Evolutionary conservation across 2,888 invertebrate species (phyloP).

Genomic region (Hydropsyche betteni): DNA sequence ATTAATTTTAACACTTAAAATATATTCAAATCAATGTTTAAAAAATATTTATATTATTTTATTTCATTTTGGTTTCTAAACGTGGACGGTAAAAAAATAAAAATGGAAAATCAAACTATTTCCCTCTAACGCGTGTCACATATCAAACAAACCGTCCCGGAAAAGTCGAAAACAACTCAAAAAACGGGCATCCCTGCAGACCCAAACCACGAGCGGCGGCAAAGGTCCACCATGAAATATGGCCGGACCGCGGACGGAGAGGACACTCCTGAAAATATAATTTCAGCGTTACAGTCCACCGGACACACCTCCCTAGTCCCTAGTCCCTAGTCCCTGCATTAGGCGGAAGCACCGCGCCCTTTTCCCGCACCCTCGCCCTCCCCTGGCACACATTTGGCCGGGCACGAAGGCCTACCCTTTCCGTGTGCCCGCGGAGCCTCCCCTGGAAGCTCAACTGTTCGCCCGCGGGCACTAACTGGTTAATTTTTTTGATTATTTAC

Average conservation of each 20-base stretch:
- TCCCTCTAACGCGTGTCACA: no score
- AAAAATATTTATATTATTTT: no score
- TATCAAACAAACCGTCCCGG: no score
- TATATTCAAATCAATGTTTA: no score
- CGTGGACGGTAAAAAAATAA: no score
- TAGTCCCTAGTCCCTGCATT: constrained; percentile 14
- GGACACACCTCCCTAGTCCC: constrained; percentile 5
- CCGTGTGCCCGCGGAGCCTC: neutral
- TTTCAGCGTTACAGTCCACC: constrained; percentile 40
- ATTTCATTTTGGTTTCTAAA: no score
- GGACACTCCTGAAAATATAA: constrained; percentile 40
- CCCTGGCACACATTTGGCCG: neutral
- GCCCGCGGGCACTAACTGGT: no score
- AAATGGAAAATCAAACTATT: no score
- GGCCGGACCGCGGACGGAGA: constrained; percentile 12
- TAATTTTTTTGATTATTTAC: no score
- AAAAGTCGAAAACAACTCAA: no score
- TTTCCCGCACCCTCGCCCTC: neutral
- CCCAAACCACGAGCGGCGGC: neutral
- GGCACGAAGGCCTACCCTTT: no score
- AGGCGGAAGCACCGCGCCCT: constrained; percentile 26
- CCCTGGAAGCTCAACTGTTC: neutral
- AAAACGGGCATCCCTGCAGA: neutral
- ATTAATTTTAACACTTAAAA: no score
- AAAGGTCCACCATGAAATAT: constrained; percentile 32